phyloP scores from a whole-genome alignment of 1,140 invertebrate genomes.

The Drosophila novamexicana region DNA sequence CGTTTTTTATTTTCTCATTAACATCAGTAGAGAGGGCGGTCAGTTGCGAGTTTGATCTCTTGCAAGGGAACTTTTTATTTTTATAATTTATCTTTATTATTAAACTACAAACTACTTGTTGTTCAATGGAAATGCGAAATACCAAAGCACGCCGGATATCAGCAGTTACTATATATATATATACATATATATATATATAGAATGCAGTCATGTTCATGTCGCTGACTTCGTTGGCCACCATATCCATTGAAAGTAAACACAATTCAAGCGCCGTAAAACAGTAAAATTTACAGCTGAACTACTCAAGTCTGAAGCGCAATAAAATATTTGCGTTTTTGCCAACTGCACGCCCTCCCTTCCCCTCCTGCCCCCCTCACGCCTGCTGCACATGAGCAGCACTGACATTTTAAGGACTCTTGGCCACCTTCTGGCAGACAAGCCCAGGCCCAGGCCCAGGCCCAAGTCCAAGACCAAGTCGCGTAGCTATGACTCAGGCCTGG shows the following conservation, averaged over 20 bases:
- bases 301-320: constrained; percentile 83
- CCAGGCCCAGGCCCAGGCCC: constrained; percentile 23
- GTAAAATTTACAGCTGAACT: constrained; percentile 82
- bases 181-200: constrained; percentile 11
- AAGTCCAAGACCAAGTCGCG: constrained; percentile 37
- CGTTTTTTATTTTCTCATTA: no score
- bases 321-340: constrained; percentile 82
- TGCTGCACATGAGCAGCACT: constrained; percentile 29
- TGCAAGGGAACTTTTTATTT: no score
- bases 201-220: constrained; percentile 12
- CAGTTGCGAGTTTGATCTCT: no score
- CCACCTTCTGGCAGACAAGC: constrained; percentile 41
- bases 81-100: no score
- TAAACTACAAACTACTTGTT: no score
- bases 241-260: constrained; percentile 44
- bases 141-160: no score
- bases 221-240: constrained; percentile 2
- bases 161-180: background rate
- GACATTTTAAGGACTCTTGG: constrained; percentile 52
- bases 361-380: background rate
- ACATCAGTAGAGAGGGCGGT: no score
- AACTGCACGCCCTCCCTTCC: constrained; percentile 48
- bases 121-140: no score
- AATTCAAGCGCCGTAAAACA: constrained; percentile 79
- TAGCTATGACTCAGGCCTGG: constrained; percentile 69